Conservation (phyloP, 2,113 vertebrate genomes). For the Cervus canadensis region DNA sequence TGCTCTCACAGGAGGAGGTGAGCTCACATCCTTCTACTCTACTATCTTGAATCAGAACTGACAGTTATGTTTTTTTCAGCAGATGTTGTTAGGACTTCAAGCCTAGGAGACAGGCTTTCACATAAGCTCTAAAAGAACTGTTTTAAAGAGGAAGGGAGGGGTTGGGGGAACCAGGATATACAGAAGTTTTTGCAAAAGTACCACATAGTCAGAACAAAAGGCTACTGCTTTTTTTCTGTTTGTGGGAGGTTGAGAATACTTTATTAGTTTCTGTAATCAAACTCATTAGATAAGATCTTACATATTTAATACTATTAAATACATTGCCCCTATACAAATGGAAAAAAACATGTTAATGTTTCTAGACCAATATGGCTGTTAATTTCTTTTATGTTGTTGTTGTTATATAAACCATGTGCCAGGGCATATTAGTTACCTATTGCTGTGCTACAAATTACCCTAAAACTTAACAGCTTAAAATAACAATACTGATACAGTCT, state of each 20-base stretch:
- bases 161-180: not conserved
- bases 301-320: not conserved
- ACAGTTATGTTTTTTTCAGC: not conserved
- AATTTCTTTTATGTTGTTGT: slow-evolving; percentile 76
- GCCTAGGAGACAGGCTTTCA: not conserved
- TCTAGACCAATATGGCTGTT: slow-evolving; percentile 89
- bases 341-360: slow-evolving; percentile 72
- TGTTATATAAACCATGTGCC: not conserved
- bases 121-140: not conserved
- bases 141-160: not conserved
- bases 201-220: not conserved
- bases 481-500: not conserved
- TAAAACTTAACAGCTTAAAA: not conserved
- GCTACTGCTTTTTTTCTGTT: not conserved
- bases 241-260: not conserved
- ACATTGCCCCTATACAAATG: not conserved
- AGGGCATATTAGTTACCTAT: not conserved
- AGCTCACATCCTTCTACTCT: not conserved
- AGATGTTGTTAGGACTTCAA: not conserved
- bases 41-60: not conserved
- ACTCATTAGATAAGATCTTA: not conserved
- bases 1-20: not conserved
- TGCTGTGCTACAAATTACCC: not conserved
- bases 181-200: not conserved
- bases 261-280: not conserved